A percentile compares a stretch with the other conserved stretches of the same genome.
Conservation (phyloP, 2,113 vertebrate genomes). For the Periophthalmodon schlosseri region DNA sequence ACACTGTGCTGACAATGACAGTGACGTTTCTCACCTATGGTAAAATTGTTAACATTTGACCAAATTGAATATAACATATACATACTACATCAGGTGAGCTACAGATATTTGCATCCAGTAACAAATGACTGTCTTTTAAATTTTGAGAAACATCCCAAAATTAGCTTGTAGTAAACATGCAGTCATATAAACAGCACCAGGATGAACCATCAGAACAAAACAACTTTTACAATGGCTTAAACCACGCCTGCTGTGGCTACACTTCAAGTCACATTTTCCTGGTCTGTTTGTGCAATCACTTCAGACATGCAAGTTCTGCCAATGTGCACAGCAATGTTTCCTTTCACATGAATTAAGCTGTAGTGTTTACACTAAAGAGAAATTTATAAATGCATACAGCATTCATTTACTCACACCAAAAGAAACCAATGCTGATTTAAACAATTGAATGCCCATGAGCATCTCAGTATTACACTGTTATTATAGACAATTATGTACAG, state of each 20-base stretch:
- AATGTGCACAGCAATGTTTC: background rate
- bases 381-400: constrained; percentile 7
- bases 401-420: background rate
- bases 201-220: constrained; percentile 68
- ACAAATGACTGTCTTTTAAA: constrained; percentile 14
- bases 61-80: background rate
- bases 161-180: constrained; percentile 34
- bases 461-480: background rate
- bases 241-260: constrained; percentile 45
- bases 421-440: background rate
- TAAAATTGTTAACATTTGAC: constrained; percentile 30
- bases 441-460: background rate
- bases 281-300: constrained; percentile 41
- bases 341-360: background rate
- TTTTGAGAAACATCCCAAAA: constrained; percentile 6
- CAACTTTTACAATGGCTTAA: constrained; percentile 50
- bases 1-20: constrained; percentile 22
- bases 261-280: constrained; percentile 48
- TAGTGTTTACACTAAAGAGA: background rate
- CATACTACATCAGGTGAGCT: background rate
- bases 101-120: background rate
- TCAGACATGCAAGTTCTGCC: background rate
- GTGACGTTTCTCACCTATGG: constrained; percentile 16
- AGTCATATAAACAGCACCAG: constrained; percentile 54
- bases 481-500: background rate